phyloP scores from a whole-genome alignment of 2,113 vertebrate genomes.

The Oceanites oceanicus region DNA sequence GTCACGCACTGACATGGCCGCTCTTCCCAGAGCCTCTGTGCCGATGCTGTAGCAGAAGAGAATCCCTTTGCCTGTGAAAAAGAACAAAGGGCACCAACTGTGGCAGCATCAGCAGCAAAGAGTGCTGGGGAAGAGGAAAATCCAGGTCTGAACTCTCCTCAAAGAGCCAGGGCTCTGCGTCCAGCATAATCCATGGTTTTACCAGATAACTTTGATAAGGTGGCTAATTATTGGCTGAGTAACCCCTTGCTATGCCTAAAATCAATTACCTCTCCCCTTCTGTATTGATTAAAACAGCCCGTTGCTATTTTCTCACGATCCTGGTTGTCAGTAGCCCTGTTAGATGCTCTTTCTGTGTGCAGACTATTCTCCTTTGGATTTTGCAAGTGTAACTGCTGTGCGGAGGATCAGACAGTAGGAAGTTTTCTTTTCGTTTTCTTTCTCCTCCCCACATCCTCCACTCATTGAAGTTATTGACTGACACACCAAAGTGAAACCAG shows the following conservation, averaged over 20 bases:
- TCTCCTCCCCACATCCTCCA: not conserved
- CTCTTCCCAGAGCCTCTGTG: not conserved
- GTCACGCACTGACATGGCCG: not conserved
- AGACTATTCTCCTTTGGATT: constrained; percentile 15
- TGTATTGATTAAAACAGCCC: constrained; percentile 68
- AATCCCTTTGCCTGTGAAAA: not conserved
- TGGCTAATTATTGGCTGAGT: constrained; percentile 71
- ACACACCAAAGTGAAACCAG: not conserved
- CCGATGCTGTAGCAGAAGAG: not conserved
- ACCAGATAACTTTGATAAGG: constrained; percentile 70
- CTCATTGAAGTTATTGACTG: constrained; percentile 40
- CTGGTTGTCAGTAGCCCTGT: constrained; percentile 60
- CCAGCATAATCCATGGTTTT: constrained; percentile 53
- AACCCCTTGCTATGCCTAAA: constrained; percentile 73
- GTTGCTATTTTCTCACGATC: constrained; percentile 80
- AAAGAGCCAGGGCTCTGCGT: not conserved
- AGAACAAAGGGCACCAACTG: not conserved
- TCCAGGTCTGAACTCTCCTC: constrained; percentile 10
- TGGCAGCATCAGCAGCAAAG: not conserved
- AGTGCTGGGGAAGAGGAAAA: not conserved
- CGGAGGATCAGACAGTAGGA: constrained; percentile 12
- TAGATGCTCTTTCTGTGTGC: not conserved
- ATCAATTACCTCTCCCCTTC: constrained; percentile 74
- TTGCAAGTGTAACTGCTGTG: not conserved
- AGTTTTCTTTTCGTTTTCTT: not conserved